Evolutionary conservation across 1,140 invertebrate genomes (phyloP), one percentile per base, ranked within the genome.

Genomic region (Platyura marginata): DNA sequence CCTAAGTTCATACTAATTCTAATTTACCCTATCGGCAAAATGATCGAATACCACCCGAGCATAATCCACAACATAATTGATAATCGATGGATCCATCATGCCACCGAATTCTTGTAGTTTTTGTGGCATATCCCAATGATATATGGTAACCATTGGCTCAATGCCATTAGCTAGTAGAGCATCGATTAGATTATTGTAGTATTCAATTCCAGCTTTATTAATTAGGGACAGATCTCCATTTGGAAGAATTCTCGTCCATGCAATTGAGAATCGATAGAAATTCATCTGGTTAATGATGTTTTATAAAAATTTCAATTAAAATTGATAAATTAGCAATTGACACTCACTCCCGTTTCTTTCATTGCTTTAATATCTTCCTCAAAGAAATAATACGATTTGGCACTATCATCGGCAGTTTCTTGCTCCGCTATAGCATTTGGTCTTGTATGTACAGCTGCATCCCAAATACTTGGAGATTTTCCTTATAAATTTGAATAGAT

Each of bases 101-200:
- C 71, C 71, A 11, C 76, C 76, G 13, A 72, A 51, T 3, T 71
- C 65, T 62, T 73, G 64, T 2, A 76, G 50, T 3, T 59, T 34
- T 41, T 68, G 64, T 1, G 72, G 72, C 43, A 71, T 52, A 53
- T 75, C 72, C 63, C 67, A 72, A 48, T 74, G 70, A 49, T 66
- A 72, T 33, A 75, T 57, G 3, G 70, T 70, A 13, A 73, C 68
- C 43, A 70, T 54, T 3, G 72, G 70, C 29, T 61, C 61, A 34
- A 75, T 70, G 21, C 65, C 63, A 11, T 59, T 65, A 22, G 54
- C 57, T 8, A 70, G 36, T 11, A 80, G 57, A 42, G 65, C 69
- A 51, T 77, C 55, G 15, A 80, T 72, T 2, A 81, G 33, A 19
- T 57, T 59, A 29, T 74, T 71, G 49, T 81, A 80, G 52, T 77